Base-by-base conservation (phyloP, 2,888 invertebrate genomes). In the Lysandra bellargus region DNA sequence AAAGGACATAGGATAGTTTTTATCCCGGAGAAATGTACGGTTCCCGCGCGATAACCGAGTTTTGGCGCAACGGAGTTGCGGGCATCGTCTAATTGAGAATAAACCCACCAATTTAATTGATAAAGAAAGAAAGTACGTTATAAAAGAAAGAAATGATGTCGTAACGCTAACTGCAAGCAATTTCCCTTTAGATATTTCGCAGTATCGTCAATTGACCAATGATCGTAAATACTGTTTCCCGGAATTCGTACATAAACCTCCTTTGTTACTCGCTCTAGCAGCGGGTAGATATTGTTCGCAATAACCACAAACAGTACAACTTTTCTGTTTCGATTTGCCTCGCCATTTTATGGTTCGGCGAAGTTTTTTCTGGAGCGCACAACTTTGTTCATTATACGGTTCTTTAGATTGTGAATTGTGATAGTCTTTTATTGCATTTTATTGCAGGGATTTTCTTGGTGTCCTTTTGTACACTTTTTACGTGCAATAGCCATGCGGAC, bases 161-260 rank as follows among this genome's bases (percentile, higher is more conserved):
- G 9, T 49, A 49, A 9, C 49, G 9, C 49, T 49, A 49, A 49
- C 49, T 9, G 49, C 49, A 49, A 49, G 49, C 9, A 9, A 49
- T 49, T 49, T 49, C 49, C 9, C 30, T 12, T 30, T 64, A 64
- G 1, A 64, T 61, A 61, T 61, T 49, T 9, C 61, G 61, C 23
- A 23, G 61, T 64, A 64, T 64, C 64, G 64, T 30, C 64, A 30
- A 64, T 33, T 33, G 69, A 69, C 33, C 33, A 37, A 17, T 37
- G 69, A 69, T 69, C 69, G 33, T 69, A 33, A 69, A 69, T 69
- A 69, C 64, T 12, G 64, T 64, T 64, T 69, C 14, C 69, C 69
- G 4, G 69, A 37, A 69, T 14, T 37, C 14, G 69, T 69, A 69
- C 69, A 69, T 69, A 69, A 69, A 69, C 30, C 64, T 69, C 69